These are phyloP conservation scores for Harpalus rubripes DNA, from an alignment of 2,888 invertebrate genomes.

Conservation along the genomic window DNA sequence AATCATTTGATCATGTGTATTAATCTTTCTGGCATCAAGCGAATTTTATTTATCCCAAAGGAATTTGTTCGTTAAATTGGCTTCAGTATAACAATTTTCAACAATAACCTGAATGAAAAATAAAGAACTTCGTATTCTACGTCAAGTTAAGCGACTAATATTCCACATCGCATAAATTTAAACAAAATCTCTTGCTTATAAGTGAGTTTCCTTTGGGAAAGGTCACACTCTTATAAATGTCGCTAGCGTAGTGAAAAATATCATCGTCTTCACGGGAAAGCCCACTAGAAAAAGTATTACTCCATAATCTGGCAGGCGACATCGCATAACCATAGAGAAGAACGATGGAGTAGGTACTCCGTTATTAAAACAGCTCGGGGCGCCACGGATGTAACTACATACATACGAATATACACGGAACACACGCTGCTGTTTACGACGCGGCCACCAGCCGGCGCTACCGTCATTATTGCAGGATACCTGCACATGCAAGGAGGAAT, in stretches of 20 bases:
- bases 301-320: conserved; percentile 64
- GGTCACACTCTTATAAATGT: not conserved
- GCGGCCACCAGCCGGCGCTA: conserved; percentile 26
- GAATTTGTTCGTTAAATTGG: not conserved
- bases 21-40: not conserved
- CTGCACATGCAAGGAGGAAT: conserved; percentile 7
- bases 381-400: conserved; percentile 33
- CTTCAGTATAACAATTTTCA: not conserved
- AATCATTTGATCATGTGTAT: not conserved
- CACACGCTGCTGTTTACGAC: conserved; percentile 43
- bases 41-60: not conserved
- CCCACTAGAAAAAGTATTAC: conserved; percentile 61
- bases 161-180: not conserved
- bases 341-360: conserved; percentile 63
- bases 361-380: conserved; percentile 64
- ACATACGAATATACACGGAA: conserved; percentile 21
- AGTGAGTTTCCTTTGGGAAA: not conserved
- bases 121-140: not conserved
- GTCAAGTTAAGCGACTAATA: not conserved
- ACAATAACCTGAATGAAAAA: not conserved
- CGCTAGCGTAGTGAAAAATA: conserved; percentile 52
- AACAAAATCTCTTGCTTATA: not conserved
- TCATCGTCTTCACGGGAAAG: conserved; percentile 34
- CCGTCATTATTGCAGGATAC: conserved; percentile 34
- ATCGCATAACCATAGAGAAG: conserved; percentile 58